phyloP scores from a whole-genome alignment of 2,113 vertebrate species.

The Leucosticte australis region DNA sequence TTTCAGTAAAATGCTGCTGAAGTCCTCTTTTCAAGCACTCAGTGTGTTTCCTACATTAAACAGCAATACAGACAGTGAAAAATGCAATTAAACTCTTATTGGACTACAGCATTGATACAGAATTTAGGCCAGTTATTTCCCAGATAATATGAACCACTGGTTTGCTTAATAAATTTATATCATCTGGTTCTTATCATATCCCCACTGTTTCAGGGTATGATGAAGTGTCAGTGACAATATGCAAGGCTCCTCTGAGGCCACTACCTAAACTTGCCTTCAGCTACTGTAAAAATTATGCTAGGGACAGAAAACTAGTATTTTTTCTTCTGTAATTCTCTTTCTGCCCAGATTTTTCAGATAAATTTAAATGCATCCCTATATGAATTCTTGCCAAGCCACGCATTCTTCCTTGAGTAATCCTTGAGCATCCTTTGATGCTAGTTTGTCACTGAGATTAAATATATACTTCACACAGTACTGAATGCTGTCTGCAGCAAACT shows the following conservation, averaged over 20 bases:
- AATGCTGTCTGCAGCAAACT: background rate
- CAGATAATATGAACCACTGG: conserved; percentile 12
- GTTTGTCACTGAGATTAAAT: background rate
- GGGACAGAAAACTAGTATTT: background rate
- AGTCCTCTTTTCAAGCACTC: background rate
- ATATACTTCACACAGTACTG: background rate
- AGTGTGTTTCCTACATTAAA: background rate
- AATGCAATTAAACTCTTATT: conserved; percentile 32
- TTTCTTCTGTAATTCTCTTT: background rate
- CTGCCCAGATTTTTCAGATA: background rate
- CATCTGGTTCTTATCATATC: conserved; percentile 71
- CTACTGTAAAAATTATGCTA: conserved; percentile 55
- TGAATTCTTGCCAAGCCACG: background rate
- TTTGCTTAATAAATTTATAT: conserved; percentile 65
- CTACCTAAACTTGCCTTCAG: conserved; percentile 41
- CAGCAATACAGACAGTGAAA: conserved; percentile 35
- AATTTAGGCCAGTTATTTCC: conserved; percentile 33
- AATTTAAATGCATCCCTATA: background rate
- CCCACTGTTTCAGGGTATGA: conserved; percentile 41
- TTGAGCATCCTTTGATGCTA: background rate
- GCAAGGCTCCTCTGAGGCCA: conserved; percentile 39
- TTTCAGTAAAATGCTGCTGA: background rate
- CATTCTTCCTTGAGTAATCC: background rate
- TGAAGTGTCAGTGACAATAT: conserved; percentile 62
- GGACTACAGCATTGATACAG: background rate